Conservation (phyloP, 2,888 invertebrate genomes). For the Microctonus hyperodae region DNA sequence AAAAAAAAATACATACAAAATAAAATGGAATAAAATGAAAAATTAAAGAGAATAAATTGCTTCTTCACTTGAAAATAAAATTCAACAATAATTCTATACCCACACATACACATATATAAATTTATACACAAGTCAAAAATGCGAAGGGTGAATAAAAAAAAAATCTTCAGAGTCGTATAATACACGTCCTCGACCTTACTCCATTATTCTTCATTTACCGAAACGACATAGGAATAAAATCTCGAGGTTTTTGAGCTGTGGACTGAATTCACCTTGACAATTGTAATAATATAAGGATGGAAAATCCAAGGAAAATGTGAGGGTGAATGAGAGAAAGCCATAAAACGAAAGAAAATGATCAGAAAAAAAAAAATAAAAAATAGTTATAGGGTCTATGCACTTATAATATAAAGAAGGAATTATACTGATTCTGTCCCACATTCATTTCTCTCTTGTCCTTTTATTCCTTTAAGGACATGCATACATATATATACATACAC, state of each 20-base stretch:
- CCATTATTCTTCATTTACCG: constrained; percentile 44
- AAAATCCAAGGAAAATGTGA: background rate
- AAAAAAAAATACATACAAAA: background rate
- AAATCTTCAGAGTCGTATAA: constrained; percentile 32
- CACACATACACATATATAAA: background rate
- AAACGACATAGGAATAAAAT: constrained; percentile 33
- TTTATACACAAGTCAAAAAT: constrained; percentile 9
- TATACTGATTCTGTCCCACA: background rate
- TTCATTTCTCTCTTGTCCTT: constrained; percentile 10
- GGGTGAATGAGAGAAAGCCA: background rate
- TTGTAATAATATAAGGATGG: constrained; percentile 27
- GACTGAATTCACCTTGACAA: constrained; percentile 41
- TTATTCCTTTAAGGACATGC: constrained; percentile 3
- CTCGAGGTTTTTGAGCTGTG: constrained; percentile 38
- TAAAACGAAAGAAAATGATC: background rate
- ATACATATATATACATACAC: too few relatives aligned
- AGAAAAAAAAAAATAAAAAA: background rate
- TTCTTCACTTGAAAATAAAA: background rate
- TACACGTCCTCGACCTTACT: constrained; percentile 31
- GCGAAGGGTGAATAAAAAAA: constrained; percentile 12
- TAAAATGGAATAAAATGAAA: background rate
- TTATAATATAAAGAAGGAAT: background rate
- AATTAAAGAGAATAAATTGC: background rate
- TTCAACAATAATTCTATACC: too few relatives aligned
- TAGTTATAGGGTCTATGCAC: too few relatives aligned